Conservation (phyloP, 1,140 invertebrate genomes). For the Drosophila tristis region DNA sequence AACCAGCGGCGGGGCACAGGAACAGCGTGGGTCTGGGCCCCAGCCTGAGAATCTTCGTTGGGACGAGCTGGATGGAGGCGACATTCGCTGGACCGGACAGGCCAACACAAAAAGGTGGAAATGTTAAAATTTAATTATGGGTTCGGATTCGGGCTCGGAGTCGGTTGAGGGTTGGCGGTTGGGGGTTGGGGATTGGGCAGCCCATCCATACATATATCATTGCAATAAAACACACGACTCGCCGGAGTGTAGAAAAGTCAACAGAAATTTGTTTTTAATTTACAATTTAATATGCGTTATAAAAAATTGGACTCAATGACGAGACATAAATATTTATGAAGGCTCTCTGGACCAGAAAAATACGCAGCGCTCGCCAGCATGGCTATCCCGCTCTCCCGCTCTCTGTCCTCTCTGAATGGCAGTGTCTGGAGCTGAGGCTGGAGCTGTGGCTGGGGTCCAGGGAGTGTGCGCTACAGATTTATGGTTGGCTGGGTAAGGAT, state of each 20-base stretch:
- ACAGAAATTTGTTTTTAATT: constrained; percentile 82
- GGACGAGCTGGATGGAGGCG: constrained; percentile 17
- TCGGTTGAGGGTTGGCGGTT: background rate
- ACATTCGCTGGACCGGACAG: constrained; percentile 29
- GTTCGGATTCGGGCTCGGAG: constrained; percentile 45
- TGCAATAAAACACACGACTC: constrained; percentile 63
- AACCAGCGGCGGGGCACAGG: constrained; percentile 8
- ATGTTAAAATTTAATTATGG: constrained; percentile 83
- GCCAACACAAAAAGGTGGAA: constrained; percentile 72
- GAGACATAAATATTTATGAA: constrained; percentile 80
- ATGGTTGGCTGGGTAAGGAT: constrained; percentile 10
- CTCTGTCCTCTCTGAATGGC: background rate
- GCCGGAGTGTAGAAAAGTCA: constrained; percentile 77
- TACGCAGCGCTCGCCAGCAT: background rate
- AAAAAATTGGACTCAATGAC: constrained; percentile 81
- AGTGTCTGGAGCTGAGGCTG: background rate
- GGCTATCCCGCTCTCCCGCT: too few relatives aligned
- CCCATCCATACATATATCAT: constrained; percentile 46
- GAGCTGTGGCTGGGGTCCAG: background rate
- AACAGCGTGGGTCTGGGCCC: constrained; percentile 54
- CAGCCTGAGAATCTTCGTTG: constrained; percentile 42
- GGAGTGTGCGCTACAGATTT: constrained; percentile 57
- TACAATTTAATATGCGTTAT: constrained; percentile 83
- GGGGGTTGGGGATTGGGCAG: too few relatives aligned
- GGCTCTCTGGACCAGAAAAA: constrained; percentile 52